Evolutionary conservation across 2,797 vertebrate genomes (phyloP), one percentile per base, ranked within the genome.

Genomic region (Sebastes taczanowskii): DNA sequence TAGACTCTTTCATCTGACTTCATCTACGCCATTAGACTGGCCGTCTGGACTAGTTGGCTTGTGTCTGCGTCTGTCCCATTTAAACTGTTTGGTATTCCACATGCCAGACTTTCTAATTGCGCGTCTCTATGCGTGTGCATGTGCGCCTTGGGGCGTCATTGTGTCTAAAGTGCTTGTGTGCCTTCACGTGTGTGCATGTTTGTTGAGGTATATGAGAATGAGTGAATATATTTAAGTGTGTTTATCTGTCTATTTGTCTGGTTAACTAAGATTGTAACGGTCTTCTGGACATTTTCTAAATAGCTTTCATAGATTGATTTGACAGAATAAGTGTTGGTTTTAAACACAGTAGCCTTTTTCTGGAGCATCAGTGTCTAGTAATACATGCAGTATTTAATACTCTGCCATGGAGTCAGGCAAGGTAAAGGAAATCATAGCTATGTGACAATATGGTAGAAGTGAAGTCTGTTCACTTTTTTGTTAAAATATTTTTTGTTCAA

Each of bases 1-100:
- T 86, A 87, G 86, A 89, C 67, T 84, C 78, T 67, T 88, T 86
- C 80, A 91, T 90, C 80, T 71, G 64, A 88, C 87, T 91, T 90
- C 82, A 91, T 91, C 86, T 81, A 61, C 77, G 73, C 77, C 69
- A 89, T 90, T 83, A 85, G 70, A 62, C 59, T 3, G 38, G 60
- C 80, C 77, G 81, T 86, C 83, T 82, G 77, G 64, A 38, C 3
- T 42, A 2, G 55, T 55, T 34, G 23, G 60, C 71, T 66, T 18
- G 20, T 61, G 81, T 69, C 72, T 65, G 65, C 16, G 11, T 61
- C 65, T 66, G 22, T 82, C 53, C 81, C 60, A 83, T 80, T 86
- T 73, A 46, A 18, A 58, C 77, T 61, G 46, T 67, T 90, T 90
- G 61, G 60, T 85, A 84, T 89, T 89, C 82, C 20, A 59, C 22